Evolutionary conservation across 2,797 vertebrate species (phyloP), one percentile per base, ranked within the genome.

Genomic region (Vespertilio murinus): DNA sequence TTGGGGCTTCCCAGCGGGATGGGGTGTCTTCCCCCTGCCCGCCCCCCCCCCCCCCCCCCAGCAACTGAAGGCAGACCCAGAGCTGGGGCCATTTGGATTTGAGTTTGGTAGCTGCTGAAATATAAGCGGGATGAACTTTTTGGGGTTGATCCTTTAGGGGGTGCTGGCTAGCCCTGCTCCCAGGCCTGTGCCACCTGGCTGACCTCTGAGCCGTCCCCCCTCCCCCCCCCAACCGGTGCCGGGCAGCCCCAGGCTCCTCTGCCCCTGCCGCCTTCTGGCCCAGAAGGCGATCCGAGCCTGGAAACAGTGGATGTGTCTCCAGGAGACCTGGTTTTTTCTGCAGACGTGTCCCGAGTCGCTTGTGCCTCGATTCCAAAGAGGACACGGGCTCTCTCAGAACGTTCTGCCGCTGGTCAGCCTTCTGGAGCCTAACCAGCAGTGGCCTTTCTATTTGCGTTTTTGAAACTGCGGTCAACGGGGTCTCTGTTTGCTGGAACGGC

Each of bases 371-470:
- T 49, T 67, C 61, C 47, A 0, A 0, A 42, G 78, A n/a, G 25
- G 8, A 22, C 3, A 16, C 0, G 4, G 28, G 42, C 33, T 45
- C 20, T 38, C 25, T 30, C 1, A 0, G 83, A n/a, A 61, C 33
- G 7, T 1, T 16, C 20, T 0, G 2, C 77, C 22, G 2, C 5
- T 22, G 30, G n/a, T 17, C 16, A 0, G 67, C 78, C 49, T 85
- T 52, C 2, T 0, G 38, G 52, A 40, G 45, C 38, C 2, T n/a
- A 6, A 14, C 30, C 3, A 0, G 10, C 0, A 3, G 22, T 0
- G 0, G 16, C n/a, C 30, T 65, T 28, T 65, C 10, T 16, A 16
- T 25, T 52, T 47, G 30, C 3, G 11, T 25, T 56, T 33, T 35
- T 77, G 22, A 18, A 84, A 75, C 7, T 3, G 18, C 49, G 8